Base-by-base conservation (phyloP, 2,113 vertebrate genomes). In the Climacteris rufus region DNA sequence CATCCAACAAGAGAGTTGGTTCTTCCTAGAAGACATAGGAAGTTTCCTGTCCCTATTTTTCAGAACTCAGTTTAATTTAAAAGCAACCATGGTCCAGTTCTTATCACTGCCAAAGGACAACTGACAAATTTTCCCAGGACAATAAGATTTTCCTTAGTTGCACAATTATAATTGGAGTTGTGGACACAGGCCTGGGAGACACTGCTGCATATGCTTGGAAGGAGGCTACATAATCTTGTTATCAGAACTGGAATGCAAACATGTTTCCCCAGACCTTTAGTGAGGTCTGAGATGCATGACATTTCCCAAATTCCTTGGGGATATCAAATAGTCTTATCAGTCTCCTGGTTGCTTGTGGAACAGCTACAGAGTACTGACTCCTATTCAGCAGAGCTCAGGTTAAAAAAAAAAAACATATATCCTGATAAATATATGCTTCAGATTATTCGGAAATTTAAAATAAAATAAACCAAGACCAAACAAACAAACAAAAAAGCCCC, bases 271-370 rank as follows among this genome's bases (percentile, higher is more conserved):
- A 91, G 39, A 84, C 20, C 35, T 53, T 91, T 89, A 68, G 74
- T 68, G 40, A 90, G 61, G 49, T 89, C 87, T 39, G 60, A 75
- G 56, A 89, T 59, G 60, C 52, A 87, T 44, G 24, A 21, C 64
- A 89, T 95, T 93, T 94, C 83, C 52, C 52, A 93, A 21, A 93
- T 87, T 97, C 90, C 77, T 81, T 53, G 39, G 33, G 52, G 65
- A 82, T 89, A 82, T 75, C 35, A 11, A 47, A 28, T 84, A 82
- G 84, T 71, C 53, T 82, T 89, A 75, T 27, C 47, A 76, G 21
- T 64, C 30, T 44, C 27, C 39, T 82, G 21, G 21, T 76, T 10
- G 0, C 21, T 76, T 75, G 22, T 52, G 81, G 30, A 87, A 56
- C 47, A 78, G 18, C 39, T 87, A 63, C n/a, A 89, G 50, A 77